These are phyloP conservation scores for Tenebrosternarchus preto DNA, from an alignment of 2,113 vertebrate species.

Conservation along the genomic window DNA sequence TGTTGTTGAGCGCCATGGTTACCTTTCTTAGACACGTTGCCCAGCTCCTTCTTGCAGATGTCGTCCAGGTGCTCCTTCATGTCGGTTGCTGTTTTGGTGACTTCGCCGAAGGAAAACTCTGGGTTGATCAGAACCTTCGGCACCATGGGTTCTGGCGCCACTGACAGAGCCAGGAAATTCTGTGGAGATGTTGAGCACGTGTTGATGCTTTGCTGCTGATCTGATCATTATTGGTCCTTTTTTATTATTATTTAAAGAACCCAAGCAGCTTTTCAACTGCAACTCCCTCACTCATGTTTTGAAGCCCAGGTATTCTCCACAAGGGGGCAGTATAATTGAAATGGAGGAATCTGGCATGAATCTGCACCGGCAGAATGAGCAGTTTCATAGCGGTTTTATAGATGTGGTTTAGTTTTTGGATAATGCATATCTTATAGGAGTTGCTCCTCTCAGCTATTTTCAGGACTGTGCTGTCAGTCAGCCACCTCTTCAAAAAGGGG, in stretches of 20 bases:
- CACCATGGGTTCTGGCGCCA: conserved; percentile 74
- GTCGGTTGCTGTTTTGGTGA: conserved; percentile 71
- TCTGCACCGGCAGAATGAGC: neutral
- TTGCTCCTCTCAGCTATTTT: no score
- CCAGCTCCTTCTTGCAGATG: conserved; percentile 75
- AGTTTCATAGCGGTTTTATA: no score
- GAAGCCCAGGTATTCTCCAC: neutral
- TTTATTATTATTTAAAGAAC: no score
- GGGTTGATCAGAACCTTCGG: conserved; percentile 79
- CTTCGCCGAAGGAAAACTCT: conserved; percentile 76
- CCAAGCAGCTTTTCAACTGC: no score
- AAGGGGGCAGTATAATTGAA: neutral
- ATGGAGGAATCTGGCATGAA: neutral
- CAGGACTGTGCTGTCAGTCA: no score
- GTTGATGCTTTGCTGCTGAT: no score
- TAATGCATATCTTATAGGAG: no score
- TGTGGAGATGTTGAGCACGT: conserved; percentile 32
- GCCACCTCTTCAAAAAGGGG: no score
- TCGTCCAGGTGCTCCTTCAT: conserved; percentile 77
- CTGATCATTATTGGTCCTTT: no score
- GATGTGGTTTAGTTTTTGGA: no score
- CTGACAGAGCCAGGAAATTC: conserved; percentile 74
- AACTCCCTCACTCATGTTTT: neutral
- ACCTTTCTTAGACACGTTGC: conserved; percentile 76
- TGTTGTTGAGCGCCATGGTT: neutral